Evolutionary conservation across 2,113 vertebrate genomes (phyloP), one percentile per base, ranked within the genome.

Genomic region (Eptatretus burgeri): DNA sequence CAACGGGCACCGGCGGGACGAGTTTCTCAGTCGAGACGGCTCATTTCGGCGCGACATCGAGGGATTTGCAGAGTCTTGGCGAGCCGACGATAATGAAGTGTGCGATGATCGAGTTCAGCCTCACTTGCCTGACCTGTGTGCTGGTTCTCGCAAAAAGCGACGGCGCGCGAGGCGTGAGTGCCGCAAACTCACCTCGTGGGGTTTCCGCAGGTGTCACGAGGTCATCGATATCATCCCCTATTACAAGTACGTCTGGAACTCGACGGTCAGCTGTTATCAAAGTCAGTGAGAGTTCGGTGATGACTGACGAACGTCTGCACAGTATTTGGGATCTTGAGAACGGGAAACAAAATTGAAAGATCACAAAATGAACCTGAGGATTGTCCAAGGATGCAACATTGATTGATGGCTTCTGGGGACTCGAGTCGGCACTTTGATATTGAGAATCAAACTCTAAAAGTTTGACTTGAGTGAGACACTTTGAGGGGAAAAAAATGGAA

Each of bases 1-100:
- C 71, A 98, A 98, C 0, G 85, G 86, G 11, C 89, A 98, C 70
- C 85, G 81, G 51, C 79, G 86, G 2, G 91, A 98, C 17, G 91
- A 98, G 73, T 73, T 83, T 65, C 79, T 89, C 52, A 87, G 88
- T 1, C 79, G 86, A 2, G 91, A 98, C 2, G 85, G 86, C 5
- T 80, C 76, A 63, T 88, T 96, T 70, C 89, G 84, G 70, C 94
- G 93, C n/a, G 85, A 93, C 1, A 84, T 96, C 73, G 85, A 96
- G 1, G 86, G 91, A 67, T 93, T 98, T 27, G 91, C 89, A 0
- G 89, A 96, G 66, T 91, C 86, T 1, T 98, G 91, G 91, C 82
- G 82, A 0, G 80, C 88, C 1, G 85, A 94, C 64, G 82, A 80
- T 51, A 89, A 93, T 0, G 82, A 87, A 67, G 78, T 89, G 67